A percentile compares a stretch with the other conserved stretches of the same genome.
Evolutionary conservation across 2,113 vertebrate genomes (phyloP).

Genomic region (Microtus pennsylvanicus): DNA sequence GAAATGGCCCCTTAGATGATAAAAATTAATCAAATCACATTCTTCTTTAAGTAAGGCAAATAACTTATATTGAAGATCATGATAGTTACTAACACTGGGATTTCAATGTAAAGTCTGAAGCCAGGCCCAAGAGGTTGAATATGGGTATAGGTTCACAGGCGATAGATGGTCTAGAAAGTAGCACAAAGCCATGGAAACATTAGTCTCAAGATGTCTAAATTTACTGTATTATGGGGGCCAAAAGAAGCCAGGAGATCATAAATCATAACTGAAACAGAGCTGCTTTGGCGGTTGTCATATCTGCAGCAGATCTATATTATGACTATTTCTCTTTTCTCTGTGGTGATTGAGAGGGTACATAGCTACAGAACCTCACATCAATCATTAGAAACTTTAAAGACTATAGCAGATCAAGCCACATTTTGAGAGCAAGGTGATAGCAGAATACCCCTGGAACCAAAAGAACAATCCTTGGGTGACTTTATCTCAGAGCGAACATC

Average conservation of each 20-base stretch:
- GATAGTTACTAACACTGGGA: neutral
- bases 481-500: neutral
- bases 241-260: neutral
- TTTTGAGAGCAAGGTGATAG: neutral
- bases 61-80: neutral
- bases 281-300: too few relatives aligned
- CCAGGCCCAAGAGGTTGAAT: neutral
- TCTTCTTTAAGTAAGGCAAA: neutral
- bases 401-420: neutral
- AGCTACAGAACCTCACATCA: neutral
- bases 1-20: neutral
- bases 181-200: neutral
- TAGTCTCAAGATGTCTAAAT: neutral
- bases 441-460: neutral
- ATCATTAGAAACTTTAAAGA: neutral
- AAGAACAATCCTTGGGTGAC: neutral
- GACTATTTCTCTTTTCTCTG: neutral
- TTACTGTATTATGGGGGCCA: neutral
- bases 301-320: neutral
- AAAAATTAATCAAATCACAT: neutral
- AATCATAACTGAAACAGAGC: neutral
- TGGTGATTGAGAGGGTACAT: neutral
- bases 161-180: neutral
- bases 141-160: neutral
- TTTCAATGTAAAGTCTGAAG: neutral